phyloP scores from a whole-genome alignment of 2,888 invertebrate genomes.

The Julus scanicus region DNA sequence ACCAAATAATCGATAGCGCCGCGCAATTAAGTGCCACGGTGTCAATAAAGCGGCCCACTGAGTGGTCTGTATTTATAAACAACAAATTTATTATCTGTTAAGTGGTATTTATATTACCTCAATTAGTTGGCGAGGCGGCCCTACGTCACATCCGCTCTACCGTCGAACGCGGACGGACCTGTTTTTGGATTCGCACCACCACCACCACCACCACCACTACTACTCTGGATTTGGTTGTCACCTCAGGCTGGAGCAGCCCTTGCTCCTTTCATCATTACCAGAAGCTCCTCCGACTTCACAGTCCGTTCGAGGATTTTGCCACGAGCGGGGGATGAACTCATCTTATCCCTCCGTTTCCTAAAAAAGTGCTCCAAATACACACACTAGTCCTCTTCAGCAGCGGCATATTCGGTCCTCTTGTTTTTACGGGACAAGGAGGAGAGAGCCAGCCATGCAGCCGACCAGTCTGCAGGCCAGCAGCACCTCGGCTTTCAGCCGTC shows the following conservation, averaged over 20 bases:
- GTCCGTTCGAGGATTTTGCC: too few species aligned
- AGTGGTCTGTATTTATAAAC: slow-evolving; percentile 58
- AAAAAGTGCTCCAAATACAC: too few species aligned
- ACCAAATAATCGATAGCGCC: slow-evolving; percentile 54
- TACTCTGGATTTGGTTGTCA: neutral
- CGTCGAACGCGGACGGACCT: neutral
- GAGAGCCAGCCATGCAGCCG: slow-evolving; percentile 57
- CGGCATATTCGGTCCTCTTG: neutral
- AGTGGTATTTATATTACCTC: slow-evolving; percentile 58
- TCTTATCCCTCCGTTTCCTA: too few species aligned
- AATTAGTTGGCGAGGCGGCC: slow-evolving; percentile 56
- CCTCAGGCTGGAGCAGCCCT: too few species aligned
- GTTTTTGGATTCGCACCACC: neutral
- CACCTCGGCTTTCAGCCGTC: slow-evolving; percentile 59
- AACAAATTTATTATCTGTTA: slow-evolving; percentile 59
- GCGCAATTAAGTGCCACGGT: slow-evolving; percentile 57
- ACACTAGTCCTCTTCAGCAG: neutral
- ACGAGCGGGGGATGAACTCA: too few species aligned
- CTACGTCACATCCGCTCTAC: slow-evolving; percentile 58
- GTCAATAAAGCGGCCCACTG: slow-evolving; percentile 58
- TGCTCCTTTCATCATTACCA: neutral
- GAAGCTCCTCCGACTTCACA: neutral
- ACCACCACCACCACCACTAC: neutral
- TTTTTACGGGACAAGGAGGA: neutral
- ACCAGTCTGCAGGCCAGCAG: slow-evolving; percentile 58